phyloP scores from a whole-genome alignment of 2,797 vertebrate species.

The Lates japonicus region DNA sequence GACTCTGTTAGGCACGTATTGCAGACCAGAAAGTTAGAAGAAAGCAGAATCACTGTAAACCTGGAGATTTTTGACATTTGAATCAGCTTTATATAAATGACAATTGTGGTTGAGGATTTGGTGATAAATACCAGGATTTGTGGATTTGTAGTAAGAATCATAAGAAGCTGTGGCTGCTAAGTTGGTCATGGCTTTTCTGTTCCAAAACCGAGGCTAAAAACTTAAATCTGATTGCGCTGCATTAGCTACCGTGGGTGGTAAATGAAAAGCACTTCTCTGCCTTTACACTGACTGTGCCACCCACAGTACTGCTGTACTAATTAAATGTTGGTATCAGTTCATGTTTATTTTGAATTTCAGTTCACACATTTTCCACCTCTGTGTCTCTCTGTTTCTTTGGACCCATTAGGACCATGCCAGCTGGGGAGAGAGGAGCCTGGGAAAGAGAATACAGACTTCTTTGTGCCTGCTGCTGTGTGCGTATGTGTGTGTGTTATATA shows the following conservation, averaged over 20 bases:
- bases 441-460: conserved; percentile 73
- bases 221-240: conserved; percentile 40
- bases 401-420: conserved; percentile 47
- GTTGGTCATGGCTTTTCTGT: conserved; percentile 20
- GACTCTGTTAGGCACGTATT: too few species aligned
- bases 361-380: conserved; percentile 17
- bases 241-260: conserved; percentile 17
- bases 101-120: conserved; percentile 51
- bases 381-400: conserved; percentile 30
- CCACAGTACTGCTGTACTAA: neutral
- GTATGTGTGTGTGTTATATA: conserved; percentile 24
- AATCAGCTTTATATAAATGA: conserved; percentile 60
- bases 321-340: conserved; percentile 1
- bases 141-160: conserved; percentile 55
- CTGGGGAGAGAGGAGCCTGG: conserved; percentile 50
- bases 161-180: conserved; percentile 38
- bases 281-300: neutral
- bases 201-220: neutral
- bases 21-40: neutral
- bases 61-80: conserved; percentile 31
- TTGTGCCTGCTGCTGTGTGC: conserved; percentile 58
- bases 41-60: conserved; percentile 5
- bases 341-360: conserved; percentile 23
- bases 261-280: neutral
- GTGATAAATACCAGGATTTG: conserved; percentile 67